Evolutionary conservation across 2,797 vertebrate species (phyloP).

Genomic region (Neosilurus mollespiculum): DNA sequence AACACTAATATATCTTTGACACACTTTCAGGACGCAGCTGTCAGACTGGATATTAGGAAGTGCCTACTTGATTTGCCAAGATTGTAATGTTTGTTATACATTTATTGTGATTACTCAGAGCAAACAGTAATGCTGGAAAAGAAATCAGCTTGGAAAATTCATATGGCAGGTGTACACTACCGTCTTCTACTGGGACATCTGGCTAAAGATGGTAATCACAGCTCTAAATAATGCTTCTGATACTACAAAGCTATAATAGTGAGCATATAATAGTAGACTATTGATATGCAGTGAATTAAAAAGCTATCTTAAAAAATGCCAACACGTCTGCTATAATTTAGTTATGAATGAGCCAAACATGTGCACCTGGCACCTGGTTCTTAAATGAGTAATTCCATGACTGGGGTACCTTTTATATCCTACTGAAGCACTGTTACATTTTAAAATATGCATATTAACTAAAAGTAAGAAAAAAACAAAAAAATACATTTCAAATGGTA

Average conservation of each 20-base stretch:
- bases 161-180: background rate
- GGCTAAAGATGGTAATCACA: background rate
- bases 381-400: too few relatives aligned
- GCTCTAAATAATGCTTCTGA: background rate
- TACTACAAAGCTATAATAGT: background rate
- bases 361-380: background rate
- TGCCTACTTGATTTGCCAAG: background rate
- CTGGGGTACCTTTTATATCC: too few relatives aligned
- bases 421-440: too few relatives aligned
- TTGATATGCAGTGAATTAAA: background rate
- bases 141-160: background rate
- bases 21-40: background rate
- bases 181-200: background rate
- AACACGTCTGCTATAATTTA: background rate
- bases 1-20: background rate
- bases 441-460: too few relatives aligned
- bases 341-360: background rate
- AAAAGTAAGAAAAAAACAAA: too few relatives aligned
- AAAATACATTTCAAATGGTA: too few relatives aligned
- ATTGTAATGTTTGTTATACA: background rate
- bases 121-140: background rate
- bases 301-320: background rate
- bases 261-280: background rate
- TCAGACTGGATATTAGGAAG: slow-evolving; percentile 1
- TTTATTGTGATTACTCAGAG: background rate